Evolutionary conservation across 37 sponge, comb jelly and placozoan species (phyloP), one percentile per base, ranked within the genome.

Genomic region (Ephydatia muelleri): DNA sequence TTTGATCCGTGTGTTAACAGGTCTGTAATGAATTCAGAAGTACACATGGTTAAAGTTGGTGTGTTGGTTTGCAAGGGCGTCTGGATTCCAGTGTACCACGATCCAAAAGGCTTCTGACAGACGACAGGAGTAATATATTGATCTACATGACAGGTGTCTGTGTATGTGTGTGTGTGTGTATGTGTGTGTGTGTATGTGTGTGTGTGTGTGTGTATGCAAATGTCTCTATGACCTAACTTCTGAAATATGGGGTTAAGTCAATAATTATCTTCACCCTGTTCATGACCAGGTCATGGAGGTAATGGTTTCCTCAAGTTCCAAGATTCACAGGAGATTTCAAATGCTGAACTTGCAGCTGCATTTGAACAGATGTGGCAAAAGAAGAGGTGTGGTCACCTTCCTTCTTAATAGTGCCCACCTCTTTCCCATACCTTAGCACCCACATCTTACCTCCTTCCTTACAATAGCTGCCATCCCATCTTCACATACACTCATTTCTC

Each of bases 311-410:
- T 97, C 65, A 95, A 97, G 78, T 97, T 97, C 87, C 98, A 97
- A 70, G 98, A 97, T 64, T 72, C 93, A 14, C 92, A 97, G 76
- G 98, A 97, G 83, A 97, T 97, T 34, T 93, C 94, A 21, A 94
- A 85, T 67, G 78, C 80, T 8, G 98, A 97, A 80, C 82, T 97
- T 19, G 96, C 92, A 67, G 94, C 93, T 67, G 94, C 94, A 1
- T 97, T 97, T 81, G 93, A 93, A 67, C 98, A 97, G 83, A 97
- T 97, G 98, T 95, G 96, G 94, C 94, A 97, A 83, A 94, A 94
- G 78, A 87, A 81, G 78, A 82, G 97, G 94, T 93, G 22, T 49
- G 33, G 3, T 57, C 57, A 34, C 32, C 13, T 71, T 5, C 5
- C 72, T 28, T 14, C 32, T 28, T 71, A n/a, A 34, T 21, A 57